Percentiles rank a stretch among this genome's conserved stretches.
Evolutionary conservation across 2,888 invertebrate genomes (phyloP).

Genomic region (Psylliodes chrysocephalus): DNA sequence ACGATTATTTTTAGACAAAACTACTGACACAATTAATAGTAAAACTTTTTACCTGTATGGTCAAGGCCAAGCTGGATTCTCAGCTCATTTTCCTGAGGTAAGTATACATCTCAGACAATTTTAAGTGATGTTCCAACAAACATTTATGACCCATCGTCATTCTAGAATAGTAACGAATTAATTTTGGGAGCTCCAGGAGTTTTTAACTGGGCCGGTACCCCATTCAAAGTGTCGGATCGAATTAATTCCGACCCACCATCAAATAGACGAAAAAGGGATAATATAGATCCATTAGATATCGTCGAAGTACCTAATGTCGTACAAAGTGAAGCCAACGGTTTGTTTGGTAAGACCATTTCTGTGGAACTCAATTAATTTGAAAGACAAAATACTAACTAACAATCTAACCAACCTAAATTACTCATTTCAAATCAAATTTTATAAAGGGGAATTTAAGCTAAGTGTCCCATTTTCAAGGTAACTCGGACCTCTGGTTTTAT

Average conservation of each 20-base stretch:
- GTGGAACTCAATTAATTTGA: too few relatives aligned
- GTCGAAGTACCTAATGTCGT: conserved; percentile 20
- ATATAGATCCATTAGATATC: background rate
- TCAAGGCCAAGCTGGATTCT: conserved; percentile 68
- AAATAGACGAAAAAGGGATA: conserved; percentile 34
- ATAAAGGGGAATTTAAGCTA: too few relatives aligned
- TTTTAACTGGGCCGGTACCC: conserved; percentile 69
- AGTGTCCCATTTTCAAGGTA: too few relatives aligned
- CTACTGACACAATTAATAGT: background rate
- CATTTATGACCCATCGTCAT: too few relatives aligned
- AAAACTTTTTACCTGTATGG: conserved; percentile 64
- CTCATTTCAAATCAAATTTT: too few relatives aligned
- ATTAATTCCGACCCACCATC: conserved; percentile 37
- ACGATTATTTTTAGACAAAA: background rate
- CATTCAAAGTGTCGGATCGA: conserved; percentile 48
- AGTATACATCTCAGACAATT: conserved; percentile 31
- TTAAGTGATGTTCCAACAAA: too few relatives aligned
- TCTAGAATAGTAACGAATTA: conserved; percentile 53
- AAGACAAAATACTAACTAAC: too few relatives aligned
- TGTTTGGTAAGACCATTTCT: conserved; percentile 38
- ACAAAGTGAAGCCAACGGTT: background rate
- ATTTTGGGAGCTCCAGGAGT: conserved; percentile 72
- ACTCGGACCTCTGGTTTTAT: too few relatives aligned
- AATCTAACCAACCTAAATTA: too few relatives aligned
- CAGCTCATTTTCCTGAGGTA: conserved; percentile 64